A percentile compares a stretch with the other conserved stretches of the same genome.
These are phyloP conservation scores for Ceramica pisi DNA, from an alignment of 2,888 invertebrate genomes.

Conservation along the genomic window DNA sequence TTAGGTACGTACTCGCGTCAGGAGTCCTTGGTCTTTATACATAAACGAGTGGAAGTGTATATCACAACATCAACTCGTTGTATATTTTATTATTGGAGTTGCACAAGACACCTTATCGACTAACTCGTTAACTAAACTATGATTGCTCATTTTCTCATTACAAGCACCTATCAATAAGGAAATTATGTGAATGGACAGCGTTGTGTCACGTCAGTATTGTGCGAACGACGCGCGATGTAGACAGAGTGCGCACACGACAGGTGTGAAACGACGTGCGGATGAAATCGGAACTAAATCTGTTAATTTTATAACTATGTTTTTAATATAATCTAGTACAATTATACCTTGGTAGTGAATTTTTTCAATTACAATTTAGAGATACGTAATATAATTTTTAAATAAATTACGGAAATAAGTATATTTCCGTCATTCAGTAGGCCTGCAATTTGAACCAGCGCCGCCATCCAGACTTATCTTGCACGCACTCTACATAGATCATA, in stretches of 20 bases:
- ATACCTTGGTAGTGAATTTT: no score
- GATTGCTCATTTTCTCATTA: conserved; percentile 77
- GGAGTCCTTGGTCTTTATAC: conserved; percentile 69
- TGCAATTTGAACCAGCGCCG: no score
- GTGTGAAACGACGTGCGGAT: no score
- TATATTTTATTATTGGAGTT: conserved; percentile 78
- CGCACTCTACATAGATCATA: conserved; percentile 29
- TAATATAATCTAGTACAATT: no score
- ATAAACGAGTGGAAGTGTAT: conserved; percentile 76
- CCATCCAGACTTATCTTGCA: no score
- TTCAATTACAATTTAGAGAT: no score
- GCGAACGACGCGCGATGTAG: conserved; percentile 62
- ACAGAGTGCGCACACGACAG: no score
- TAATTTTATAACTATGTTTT: no score
- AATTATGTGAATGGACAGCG: conserved; percentile 76
- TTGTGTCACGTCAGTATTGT: conserved; percentile 69
- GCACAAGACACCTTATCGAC: conserved; percentile 74
- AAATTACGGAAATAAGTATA: no score
- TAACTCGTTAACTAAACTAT: conserved; percentile 73
- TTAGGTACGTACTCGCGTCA: conserved; percentile 67
- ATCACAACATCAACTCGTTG: conserved; percentile 81
- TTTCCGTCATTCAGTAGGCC: no score
- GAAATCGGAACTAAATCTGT: no score
- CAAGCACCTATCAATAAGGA: conserved; percentile 81
- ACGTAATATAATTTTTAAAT: no score